Evolutionary conservation across 2,113 vertebrate species (phyloP).

Genomic region (Bambusicola thoracicus): DNA sequence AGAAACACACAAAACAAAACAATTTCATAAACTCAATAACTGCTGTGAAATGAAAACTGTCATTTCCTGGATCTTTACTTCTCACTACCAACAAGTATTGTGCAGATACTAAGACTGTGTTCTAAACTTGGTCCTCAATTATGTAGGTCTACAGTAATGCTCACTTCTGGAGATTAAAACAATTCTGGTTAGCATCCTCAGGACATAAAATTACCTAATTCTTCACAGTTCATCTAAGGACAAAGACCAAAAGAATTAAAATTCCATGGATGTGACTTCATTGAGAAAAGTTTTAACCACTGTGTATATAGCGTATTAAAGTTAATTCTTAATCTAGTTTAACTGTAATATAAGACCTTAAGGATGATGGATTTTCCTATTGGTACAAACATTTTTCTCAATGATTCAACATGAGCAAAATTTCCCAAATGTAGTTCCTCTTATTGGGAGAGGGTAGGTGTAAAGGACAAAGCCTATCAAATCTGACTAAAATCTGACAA

Average conservation of each 20-base stretch:
- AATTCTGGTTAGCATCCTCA: not conserved
- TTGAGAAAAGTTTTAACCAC: not conserved
- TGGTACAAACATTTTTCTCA: not conserved
- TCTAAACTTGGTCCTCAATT: not conserved
- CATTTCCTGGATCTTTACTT: not conserved
- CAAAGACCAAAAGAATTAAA: not conserved
- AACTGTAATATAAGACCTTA: not conserved
- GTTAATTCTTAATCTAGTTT: not conserved
- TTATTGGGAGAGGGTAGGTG: not conserved
- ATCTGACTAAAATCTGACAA: not conserved
- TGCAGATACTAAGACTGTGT: not conserved
- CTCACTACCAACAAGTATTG: not conserved
- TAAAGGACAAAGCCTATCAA: not conserved
- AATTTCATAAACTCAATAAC: not conserved
- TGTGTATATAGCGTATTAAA: not conserved
- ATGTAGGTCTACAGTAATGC: constrained; percentile 19
- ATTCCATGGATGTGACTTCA: not conserved
- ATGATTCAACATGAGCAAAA: not conserved
- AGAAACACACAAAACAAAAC: accelerated
- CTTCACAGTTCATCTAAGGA: not conserved
- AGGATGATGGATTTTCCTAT: not conserved
- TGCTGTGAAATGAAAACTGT: not conserved
- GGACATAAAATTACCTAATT: not conserved
- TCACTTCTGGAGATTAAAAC: constrained; percentile 14
- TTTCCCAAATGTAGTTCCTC: not conserved